phyloP scores from a whole-genome alignment of 2,113 vertebrate species.

The Parotia lawesii region DNA sequence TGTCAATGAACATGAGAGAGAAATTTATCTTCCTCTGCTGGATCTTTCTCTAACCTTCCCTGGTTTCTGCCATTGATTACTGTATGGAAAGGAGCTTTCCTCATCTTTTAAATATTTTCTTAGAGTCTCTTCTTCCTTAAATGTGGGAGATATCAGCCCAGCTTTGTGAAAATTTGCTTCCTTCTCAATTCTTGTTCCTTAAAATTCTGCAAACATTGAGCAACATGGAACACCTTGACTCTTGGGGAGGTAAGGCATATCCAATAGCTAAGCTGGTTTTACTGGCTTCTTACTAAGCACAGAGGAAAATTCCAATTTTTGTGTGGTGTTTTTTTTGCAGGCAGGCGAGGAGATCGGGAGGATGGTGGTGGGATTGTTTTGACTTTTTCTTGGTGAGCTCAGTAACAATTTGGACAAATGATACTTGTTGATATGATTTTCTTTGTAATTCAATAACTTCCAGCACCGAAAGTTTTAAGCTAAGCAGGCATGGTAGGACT shows the following conservation, averaged over 20 bases:
- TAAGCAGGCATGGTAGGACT: neutral
- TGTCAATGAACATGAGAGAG: neutral
- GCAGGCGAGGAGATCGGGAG: rapidly evolving
- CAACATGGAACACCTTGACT: neutral
- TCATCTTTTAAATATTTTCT: neutral
- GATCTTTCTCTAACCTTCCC: neutral
- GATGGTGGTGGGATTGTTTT: neutral
- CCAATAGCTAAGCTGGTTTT: neutral
- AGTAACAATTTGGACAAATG: neutral
- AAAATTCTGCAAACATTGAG: neutral
- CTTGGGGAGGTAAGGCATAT: neutral
- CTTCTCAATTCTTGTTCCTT: neutral
- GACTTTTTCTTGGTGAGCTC: neutral
- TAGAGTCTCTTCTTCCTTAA: neutral
- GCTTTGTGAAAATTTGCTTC: neutral
- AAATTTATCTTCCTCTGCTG: neutral
- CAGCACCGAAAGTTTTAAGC: neutral
- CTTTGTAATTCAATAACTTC: neutral
- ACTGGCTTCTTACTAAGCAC: neutral
- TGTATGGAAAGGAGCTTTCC: neutral
- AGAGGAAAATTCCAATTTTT: neutral
- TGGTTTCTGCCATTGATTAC: neutral
- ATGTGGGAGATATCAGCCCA: neutral
- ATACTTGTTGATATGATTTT: neutral
- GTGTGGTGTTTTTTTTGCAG: neutral